Base-by-base conservation (phyloP, 2,888 invertebrate species). In the Liopterus haemorrhoidalis region DNA sequence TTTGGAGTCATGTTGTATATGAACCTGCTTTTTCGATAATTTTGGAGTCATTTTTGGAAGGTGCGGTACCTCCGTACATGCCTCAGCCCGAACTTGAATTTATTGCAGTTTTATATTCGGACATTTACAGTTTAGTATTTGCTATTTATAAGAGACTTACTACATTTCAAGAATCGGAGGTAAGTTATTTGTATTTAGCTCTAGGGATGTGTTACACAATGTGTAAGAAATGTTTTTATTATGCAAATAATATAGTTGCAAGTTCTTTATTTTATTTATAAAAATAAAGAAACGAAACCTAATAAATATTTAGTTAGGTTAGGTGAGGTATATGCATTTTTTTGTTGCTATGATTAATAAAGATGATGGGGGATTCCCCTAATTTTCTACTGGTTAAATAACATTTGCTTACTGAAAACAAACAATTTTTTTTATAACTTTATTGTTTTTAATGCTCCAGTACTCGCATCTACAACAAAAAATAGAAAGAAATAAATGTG, bases 111-210 rank as follows among this genome's bases (percentile, higher is more conserved):
- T 48, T 79, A 5, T 80, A 80, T 49, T 70, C 71, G 31, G 70
- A 78, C 19, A 71, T 80, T 31, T 73, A 87, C 27, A 72, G 78
- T 48, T 72, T 74, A 39, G 77, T 88, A 41, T 78, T 90, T 36
- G 69, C 82, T 15, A 71, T 88, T 5, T 81, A 85, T 58, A 75
- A 83, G 53, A 76, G 93, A 57, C 74, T 94, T 53, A 74, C 86
- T 6, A 89, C 87, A 8, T 81, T 81, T 64, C 82, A 81, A 56
- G 87, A 90, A 63, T 82, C 82, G 11, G 76, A 80, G 67, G 84
- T 83, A 62, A 61, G n/a, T 2, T 8, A 5, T 32, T 11, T 32
- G 2, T 16, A 5, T n/a, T 32, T 32, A n/a, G 32, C 32, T 15
- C 4, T 16, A 32, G n/a, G 59, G 38, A 30, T 33, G 32, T 40